Conservation (phyloP, 1,140 invertebrate genomes). For the Brachionus koreanus region DNA sequence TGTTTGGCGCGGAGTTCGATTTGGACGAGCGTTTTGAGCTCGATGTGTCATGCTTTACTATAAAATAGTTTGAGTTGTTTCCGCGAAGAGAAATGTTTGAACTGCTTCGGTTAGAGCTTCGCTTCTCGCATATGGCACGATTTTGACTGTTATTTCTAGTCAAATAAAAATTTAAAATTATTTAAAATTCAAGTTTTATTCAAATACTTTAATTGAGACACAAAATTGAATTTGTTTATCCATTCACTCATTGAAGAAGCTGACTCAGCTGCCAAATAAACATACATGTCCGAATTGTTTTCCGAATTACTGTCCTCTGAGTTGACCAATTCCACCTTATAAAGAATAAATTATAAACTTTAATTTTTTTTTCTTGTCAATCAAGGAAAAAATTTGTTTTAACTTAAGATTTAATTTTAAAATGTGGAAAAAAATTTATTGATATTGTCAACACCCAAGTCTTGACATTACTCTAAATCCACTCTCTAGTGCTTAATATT, state of each 20-base stretch:
- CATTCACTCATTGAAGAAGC: constrained; percentile 14
- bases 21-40: not conserved
- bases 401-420: too few species aligned
- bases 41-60: constrained; percentile 5
- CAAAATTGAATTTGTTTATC: constrained; percentile 44
- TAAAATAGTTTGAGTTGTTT: constrained; percentile 32
- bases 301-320: not conserved
- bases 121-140: constrained; percentile 8
- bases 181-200: not conserved
- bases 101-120: not conserved
- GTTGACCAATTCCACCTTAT: not conserved
- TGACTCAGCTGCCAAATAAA: constrained; percentile 28
- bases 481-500: too few species aligned
- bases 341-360: not conserved
- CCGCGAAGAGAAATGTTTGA: constrained; percentile 13
- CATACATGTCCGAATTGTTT: not conserved
- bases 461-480: too few species aligned
- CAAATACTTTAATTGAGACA: constrained; percentile 29
- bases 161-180: not conserved
- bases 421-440: too few species aligned
- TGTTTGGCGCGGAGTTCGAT: constrained; percentile 26
- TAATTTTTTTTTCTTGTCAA: not conserved
- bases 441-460: too few species aligned
- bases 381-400: too few species aligned
- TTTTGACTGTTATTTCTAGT: constrained; percentile 26